These are phyloP conservation scores for Eucidaris tribuloides DNA, from an alignment of 35 echinoderm and acorn worm genomes.

Conservation along the genomic window DNA sequence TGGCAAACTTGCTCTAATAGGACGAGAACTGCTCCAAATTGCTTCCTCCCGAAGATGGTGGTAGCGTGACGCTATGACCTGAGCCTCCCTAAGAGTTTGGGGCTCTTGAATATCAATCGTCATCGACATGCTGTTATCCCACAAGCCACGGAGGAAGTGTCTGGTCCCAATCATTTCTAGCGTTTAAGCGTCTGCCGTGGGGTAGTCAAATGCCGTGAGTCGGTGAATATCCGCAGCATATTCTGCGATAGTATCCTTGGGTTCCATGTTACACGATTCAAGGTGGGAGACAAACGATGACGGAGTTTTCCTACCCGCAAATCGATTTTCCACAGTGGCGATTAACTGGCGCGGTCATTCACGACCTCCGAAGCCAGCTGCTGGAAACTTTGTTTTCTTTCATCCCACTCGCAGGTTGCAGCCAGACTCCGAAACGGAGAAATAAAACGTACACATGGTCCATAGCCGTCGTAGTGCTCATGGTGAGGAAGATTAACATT, in stretches of 20 bases:
- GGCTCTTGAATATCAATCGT: not conserved
- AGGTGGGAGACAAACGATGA: not conserved
- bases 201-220: not conserved
- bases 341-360: not conserved
- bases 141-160: not conserved
- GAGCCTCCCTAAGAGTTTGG: not conserved
- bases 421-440: not conserved
- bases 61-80: not conserved
- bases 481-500: not conserved
- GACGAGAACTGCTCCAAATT: not conserved
- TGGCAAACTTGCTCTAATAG: not conserved
- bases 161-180: not conserved
- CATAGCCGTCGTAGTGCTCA: not conserved
- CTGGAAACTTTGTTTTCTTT: not conserved
- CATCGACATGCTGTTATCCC: not conserved
- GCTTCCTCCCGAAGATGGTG: not conserved
- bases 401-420: not conserved
- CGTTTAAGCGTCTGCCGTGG: not conserved
- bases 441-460: not conserved
- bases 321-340: not conserved
- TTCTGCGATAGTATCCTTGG: not conserved
- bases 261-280: not conserved
- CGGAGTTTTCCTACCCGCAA: not conserved
- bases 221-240: not conserved
- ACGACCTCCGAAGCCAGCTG: not conserved